Evolutionary conservation across 2,797 vertebrate genomes (phyloP), one percentile per base, ranked within the genome.

Genomic region (Potorous gilbertii): DNA sequence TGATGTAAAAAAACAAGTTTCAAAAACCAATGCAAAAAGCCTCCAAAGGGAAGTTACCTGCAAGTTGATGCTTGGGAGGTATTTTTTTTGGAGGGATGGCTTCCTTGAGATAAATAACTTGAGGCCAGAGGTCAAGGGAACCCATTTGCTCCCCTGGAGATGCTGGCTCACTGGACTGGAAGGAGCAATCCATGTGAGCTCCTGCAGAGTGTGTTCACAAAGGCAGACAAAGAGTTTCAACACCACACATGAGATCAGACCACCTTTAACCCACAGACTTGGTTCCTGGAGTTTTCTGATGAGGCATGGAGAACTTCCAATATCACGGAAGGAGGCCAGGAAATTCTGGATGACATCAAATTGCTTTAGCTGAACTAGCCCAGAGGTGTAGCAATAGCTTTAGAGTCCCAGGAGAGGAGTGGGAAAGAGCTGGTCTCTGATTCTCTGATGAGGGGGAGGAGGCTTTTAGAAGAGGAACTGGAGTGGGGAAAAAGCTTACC

Each of bases 211-310:
- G 34, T 93, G 96, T 62, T 54, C 59, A 94, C 90, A 46, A 66
- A 94, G 91, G 94, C 74, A 50, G 97, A 97, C 96, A 97, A 97
- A 96, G 96, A 56, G 40, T 81, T 59, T 95, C 94, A 93, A 91
- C 93, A 89, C 94, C 93, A 66, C 93, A 62, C 91, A 94, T 92
- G 94, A 96, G 95, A 96, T 92, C 94, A 97, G 91, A 92, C 98
- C 95, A 91, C 92, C 91, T 97, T 97, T 90, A 92, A 95, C 95
- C 57, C 95, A 89, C 55, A n/a, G 12, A 96, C 90, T 95, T 94
- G 94, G 92, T 97, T 95, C 97, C 96, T 97, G 93, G 97, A 52
- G 96, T 92, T 97, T 97, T 97, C 95, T 96, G 98, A 97, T 40
- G 96, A 95, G 90, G 96, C 95, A 97, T 98, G 97, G 96, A 98